Evolutionary conservation across 2,888 invertebrate genomes (phyloP).

Genomic region (Leptothorax acervorum): DNA sequence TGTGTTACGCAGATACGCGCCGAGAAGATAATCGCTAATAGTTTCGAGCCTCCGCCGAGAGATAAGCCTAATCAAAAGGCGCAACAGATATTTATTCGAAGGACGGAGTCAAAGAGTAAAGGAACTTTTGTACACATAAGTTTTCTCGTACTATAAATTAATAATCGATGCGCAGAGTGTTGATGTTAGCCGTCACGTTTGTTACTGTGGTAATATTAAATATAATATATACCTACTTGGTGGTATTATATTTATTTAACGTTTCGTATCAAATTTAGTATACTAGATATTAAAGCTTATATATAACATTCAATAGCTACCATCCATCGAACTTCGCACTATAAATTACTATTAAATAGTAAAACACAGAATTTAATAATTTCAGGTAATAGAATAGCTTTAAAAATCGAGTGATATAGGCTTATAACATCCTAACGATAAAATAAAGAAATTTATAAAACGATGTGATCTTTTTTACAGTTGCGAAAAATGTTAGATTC

Average conservation of each 20-base stretch:
- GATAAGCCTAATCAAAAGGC: conserved; percentile 31
- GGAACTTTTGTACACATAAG: neutral
- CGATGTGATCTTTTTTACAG: neutral
- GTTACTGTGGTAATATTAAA: conserved; percentile 21
- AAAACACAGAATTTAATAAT: conserved; percentile 17
- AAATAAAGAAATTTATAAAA: neutral
- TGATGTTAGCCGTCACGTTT: conserved; percentile 7
- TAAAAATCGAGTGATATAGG: neutral
- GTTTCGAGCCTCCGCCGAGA: conserved; percentile 24
- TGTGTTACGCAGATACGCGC: conserved; percentile 30
- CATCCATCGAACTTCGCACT: conserved; percentile 2
- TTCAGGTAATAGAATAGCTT: neutral
- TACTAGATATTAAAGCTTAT: conserved; percentile 5
- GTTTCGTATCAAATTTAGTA: conserved; percentile 23
- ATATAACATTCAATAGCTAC: conserved; percentile 12
- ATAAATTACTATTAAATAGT: conserved; percentile 27
- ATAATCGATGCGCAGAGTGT: neutral
- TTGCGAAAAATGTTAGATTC: neutral
- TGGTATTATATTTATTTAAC: conserved; percentile 36
- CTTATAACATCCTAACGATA: no score
- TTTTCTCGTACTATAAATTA: conserved; percentile 2
- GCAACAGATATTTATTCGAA: conserved; percentile 28
- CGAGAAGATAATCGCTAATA: conserved; percentile 30
- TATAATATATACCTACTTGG: conserved; percentile 22
- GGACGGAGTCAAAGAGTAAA: neutral